Evolutionary conservation across 2,113 vertebrate genomes (phyloP).

Genomic region (Pagrus major): DNA sequence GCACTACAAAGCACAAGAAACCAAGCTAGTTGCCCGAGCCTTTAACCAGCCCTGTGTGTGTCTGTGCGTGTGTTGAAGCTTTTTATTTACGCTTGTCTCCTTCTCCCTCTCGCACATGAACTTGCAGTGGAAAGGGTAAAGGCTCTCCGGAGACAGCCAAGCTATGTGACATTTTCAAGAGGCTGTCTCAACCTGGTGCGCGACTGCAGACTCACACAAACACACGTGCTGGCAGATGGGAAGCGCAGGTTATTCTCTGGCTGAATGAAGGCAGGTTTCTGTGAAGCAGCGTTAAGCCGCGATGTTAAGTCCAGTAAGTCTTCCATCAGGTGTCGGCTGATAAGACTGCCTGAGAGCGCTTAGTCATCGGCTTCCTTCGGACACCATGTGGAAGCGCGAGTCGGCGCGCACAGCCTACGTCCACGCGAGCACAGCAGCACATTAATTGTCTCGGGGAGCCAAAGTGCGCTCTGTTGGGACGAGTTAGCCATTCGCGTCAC

Average conservation of each 20-base stretch:
- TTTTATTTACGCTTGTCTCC: slow-evolving; percentile 70
- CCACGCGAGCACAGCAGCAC: slow-evolving; percentile 34
- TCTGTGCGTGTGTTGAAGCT: slow-evolving; percentile 44
- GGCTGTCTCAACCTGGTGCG: slow-evolving; percentile 61
- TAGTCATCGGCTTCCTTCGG: slow-evolving; percentile 58
- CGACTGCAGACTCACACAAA: slow-evolving; percentile 41
- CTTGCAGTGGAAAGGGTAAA: slow-evolving; percentile 75
- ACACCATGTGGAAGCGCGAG: slow-evolving; percentile 46
- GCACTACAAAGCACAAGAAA: slow-evolving; percentile 46
- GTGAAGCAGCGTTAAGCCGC: slow-evolving; percentile 66
- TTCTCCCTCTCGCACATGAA: slow-evolving; percentile 69
- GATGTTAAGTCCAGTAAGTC: slow-evolving; percentile 75
- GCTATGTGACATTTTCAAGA: slow-evolving; percentile 83
- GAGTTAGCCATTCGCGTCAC: slow-evolving; percentile 36
- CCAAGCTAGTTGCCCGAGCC: slow-evolving; percentile 24
- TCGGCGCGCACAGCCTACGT: too few relatives aligned
- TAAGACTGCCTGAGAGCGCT: slow-evolving; percentile 62
- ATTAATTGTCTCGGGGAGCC: slow-evolving; percentile 46
- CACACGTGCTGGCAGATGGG: slow-evolving; percentile 49
- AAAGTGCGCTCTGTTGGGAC: slow-evolving; percentile 10
- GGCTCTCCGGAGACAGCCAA: slow-evolving; percentile 74
- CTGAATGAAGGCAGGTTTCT: slow-evolving; percentile 66
- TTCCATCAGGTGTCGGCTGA: slow-evolving; percentile 72
- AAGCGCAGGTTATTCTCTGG: slow-evolving; percentile 57
- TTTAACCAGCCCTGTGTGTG: slow-evolving; percentile 58